Percentiles rank a stretch among this genome's conserved stretches.
phyloP scores from a whole-genome alignment of 1,140 invertebrate genomes.

The Grapholita molesta region DNA sequence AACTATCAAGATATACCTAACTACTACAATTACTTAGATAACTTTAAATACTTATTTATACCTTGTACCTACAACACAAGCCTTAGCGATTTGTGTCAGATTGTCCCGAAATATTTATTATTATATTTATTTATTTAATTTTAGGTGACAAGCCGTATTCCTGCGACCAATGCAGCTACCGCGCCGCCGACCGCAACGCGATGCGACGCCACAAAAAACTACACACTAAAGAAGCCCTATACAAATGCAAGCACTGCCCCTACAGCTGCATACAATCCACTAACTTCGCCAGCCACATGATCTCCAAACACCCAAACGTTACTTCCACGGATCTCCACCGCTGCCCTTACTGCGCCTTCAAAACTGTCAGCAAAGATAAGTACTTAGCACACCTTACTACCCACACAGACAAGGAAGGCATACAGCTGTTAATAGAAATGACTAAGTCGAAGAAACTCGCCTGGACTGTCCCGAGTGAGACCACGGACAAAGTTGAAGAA shows the following conservation, averaged over 20 bases:
- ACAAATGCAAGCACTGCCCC: conserved; percentile 84
- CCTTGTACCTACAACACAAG: too few species aligned
- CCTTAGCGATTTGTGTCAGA: too few species aligned
- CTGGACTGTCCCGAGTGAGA: conserved; percentile 66
- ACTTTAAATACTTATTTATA: too few species aligned
- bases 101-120: too few species aligned
- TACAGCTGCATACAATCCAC: conserved; percentile 84
- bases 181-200: conserved; percentile 89
- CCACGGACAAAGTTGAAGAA: conserved; percentile 35
- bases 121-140: conserved; percentile 48
- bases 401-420: conserved; percentile 62
- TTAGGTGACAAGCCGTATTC: conserved; percentile 89
- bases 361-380: conserved; percentile 78
- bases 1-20: too few species aligned
- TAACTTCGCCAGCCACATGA: conserved; percentile 81
- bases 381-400: conserved; percentile 67
- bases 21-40: too few species aligned
- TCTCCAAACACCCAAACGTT: conserved; percentile 78
- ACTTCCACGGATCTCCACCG: conserved; percentile 72
- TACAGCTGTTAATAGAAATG: conserved; percentile 57
- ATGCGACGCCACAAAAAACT: conserved; percentile 87
- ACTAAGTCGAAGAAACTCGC: conserved; percentile 45
- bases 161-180: conserved; percentile 87
- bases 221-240: conserved; percentile 86
- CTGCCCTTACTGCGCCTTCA: conserved; percentile 77